phyloP scores from a whole-genome alignment of 2,797 vertebrate genomes.

The Diceros bicornis region DNA sequence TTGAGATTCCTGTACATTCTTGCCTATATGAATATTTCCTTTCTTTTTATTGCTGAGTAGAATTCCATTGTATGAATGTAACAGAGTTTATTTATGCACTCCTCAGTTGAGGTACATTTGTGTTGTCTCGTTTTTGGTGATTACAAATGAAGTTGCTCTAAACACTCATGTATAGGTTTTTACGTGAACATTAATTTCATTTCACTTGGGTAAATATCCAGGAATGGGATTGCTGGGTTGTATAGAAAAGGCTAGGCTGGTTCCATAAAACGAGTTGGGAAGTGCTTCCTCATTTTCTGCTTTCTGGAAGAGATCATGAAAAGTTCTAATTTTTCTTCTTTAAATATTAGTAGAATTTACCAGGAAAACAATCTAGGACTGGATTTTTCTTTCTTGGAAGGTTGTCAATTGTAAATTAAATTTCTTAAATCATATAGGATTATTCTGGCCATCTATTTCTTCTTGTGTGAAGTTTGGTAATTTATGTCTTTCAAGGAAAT shows the following conservation, averaged over 20 bases:
- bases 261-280: neutral
- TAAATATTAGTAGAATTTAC: neutral
- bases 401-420: neutral
- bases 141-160: neutral
- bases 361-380: neutral
- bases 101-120: neutral
- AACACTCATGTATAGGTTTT: neutral
- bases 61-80: neutral
- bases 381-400: neutral
- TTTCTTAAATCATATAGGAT: no score
- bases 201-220: neutral
- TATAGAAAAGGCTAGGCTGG: neutral
- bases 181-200: neutral
- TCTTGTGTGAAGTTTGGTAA: neutral
- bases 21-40: neutral
- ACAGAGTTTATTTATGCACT: neutral
- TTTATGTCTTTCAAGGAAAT: neutral
- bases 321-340: neutral
- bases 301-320: neutral
- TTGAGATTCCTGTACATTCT: neutral
- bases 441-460: neutral
- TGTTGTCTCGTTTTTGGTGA: neutral
- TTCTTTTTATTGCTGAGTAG: neutral
- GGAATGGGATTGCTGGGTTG: neutral
- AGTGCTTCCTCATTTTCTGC: neutral